Percentiles rank a stretch among this genome's conserved stretches.
phyloP scores from a whole-genome alignment of 2,888 invertebrate species.

The Hololepta plana region DNA sequence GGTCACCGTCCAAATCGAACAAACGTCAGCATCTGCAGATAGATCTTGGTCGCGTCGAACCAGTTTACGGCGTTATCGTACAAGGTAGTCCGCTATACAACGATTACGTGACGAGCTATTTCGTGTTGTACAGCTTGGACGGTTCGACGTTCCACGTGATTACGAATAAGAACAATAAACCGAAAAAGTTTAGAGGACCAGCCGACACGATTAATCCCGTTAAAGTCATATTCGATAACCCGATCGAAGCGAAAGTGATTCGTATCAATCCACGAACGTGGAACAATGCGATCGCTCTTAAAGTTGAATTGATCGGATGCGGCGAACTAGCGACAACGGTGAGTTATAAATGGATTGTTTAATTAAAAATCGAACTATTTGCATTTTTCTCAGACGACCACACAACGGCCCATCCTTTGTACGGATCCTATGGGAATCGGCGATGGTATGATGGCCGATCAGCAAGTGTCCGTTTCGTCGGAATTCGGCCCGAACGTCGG shows the following conservation, averaged over 20 bases:
- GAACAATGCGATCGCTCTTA: conserved; percentile 44
- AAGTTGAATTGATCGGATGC: conserved; percentile 63
- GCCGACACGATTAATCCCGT: conserved; percentile 36
- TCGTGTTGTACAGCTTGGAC: conserved; percentile 51
- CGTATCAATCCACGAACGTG: conserved; percentile 58
- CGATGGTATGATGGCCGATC: conserved; percentile 37
- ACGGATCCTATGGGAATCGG: conserved; percentile 54
- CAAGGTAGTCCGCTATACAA: conserved; percentile 51
- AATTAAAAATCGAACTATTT: conserved; percentile 2
- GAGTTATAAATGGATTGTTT: neutral
- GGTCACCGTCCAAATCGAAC: conserved; percentile 45
- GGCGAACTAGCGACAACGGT: conserved; percentile 14
- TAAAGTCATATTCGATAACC: conserved; percentile 45
- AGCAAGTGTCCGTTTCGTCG: conserved; percentile 52
- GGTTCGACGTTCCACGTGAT: conserved; percentile 30
- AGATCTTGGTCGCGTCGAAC: conserved; percentile 38
- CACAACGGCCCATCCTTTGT: conserved; percentile 10
- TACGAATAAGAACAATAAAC: no score
- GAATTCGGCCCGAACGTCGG: conserved; percentile 22
- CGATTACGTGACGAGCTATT: conserved; percentile 62
- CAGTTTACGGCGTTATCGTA: conserved; percentile 55
- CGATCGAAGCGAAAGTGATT: conserved; percentile 57
- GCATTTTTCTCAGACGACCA: conserved; percentile 5
- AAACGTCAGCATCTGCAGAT: conserved; percentile 48
- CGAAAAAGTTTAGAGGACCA: conserved; percentile 62